Base-by-base conservation (phyloP, 2,113 vertebrate species). In the Arvicanthis niloticus region DNA sequence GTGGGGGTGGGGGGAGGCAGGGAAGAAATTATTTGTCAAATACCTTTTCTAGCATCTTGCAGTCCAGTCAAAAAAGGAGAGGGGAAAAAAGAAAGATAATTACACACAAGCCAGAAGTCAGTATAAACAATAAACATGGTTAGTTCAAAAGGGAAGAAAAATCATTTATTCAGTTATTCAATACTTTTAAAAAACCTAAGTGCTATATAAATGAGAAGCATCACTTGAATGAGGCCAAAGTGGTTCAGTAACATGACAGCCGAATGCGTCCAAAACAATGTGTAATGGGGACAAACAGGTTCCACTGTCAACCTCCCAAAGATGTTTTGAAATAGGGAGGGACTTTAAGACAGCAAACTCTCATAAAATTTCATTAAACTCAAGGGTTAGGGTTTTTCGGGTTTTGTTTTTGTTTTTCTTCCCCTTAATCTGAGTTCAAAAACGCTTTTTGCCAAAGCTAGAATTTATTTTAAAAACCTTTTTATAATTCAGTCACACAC, bases 271-370 rank as follows among this genome's bases (percentile, higher is more conserved):
- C 88, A 89, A n/a, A 91, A 51, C 34, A 80, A 67, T 78, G 42
- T 11, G 60, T n/a, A 56, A 73, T 65, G 68, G 81, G 72, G 86
- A 92, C 91, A 68, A 96, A 97, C 92, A 92, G 97, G 97, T 97
- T 97, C 73, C 91, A 42, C 85, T 17, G 84, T 91, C 94, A 96
- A 92, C 34, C 86, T 93, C 51, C 60, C 77, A 60, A 72, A 78
- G 15, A 81, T 84, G 93, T 87, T 97, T 45, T 89, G 73, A 95
- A 97, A 97, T 8, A 82, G 45, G 84, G 87, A 2, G 40, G n/a
- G 86, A 97, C 92, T 95, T 92, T 16, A 94, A 95, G 48, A 80
- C 88, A 75, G 45, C 42, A 78, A 78, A 89, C 70, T 75, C 22
- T 94, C 58, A 19, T 15, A 80, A 58, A 42, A 87, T 91, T 90